These are phyloP conservation scores for Drosophila pseudoananassae DNA, from an alignment of 1,140 invertebrate genomes.

Conservation along the genomic window DNA sequence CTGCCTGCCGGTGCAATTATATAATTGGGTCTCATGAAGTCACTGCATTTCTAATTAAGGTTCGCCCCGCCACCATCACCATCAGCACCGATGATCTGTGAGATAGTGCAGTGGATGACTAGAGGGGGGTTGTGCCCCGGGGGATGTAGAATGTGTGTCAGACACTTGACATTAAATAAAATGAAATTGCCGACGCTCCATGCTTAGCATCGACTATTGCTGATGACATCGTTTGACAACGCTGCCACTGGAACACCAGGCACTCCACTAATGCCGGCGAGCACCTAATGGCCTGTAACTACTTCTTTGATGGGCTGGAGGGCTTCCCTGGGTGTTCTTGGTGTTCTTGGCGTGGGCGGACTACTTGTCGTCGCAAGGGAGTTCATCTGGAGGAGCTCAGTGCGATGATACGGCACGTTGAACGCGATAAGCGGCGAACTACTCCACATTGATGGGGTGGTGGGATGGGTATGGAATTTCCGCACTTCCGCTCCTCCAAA, in stretches of 20 bases:
- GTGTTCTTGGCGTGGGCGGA: conserved; percentile 2
- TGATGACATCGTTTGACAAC: conserved; percentile 80
- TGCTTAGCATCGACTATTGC: conserved; percentile 39
- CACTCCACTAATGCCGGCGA: conserved; percentile 56
- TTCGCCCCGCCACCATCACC: conserved; percentile 26
- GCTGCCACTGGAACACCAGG: conserved; percentile 44
- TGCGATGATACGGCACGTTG: conserved; percentile 54
- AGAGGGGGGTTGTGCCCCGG: neutral
- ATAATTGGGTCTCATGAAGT: conserved; percentile 61
- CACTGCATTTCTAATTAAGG: conserved; percentile 73
- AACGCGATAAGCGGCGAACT: conserved; percentile 62
- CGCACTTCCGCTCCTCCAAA: conserved; percentile 6
- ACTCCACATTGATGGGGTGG: conserved; percentile 9
- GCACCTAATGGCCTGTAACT: conserved; percentile 72
- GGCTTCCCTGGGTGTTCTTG: conserved; percentile 7
- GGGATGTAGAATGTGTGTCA: conserved; percentile 35
- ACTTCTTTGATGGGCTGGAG: conserved; percentile 3
- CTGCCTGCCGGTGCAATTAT: conserved; percentile 56
- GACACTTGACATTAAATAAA: conserved; percentile 72
- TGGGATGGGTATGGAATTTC: neutral
- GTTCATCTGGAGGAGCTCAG: conserved; percentile 4
- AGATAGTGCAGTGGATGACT: conserved; percentile 14
- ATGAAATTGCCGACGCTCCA: conserved; percentile 66
- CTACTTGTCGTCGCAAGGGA: conserved; percentile 17
- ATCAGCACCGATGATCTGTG: conserved; percentile 42